These are phyloP conservation scores for Himalopsyche japonica DNA, from an alignment of 2,888 invertebrate genomes.

Conservation along the genomic window DNA sequence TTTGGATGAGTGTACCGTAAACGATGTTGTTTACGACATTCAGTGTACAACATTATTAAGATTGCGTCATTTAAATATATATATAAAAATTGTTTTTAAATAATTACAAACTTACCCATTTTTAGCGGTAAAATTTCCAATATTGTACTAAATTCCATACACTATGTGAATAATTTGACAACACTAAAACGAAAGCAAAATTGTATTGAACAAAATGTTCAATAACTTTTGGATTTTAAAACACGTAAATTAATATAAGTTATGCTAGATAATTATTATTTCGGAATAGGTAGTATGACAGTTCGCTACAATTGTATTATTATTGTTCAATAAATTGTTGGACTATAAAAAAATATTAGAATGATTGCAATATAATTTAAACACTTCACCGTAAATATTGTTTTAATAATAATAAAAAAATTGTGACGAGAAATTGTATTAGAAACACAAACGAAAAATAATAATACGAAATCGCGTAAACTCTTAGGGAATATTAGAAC, in stretches of 20 bases:
- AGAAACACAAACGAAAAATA: not conserved
- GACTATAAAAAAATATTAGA: not conserved
- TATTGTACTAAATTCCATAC: not conserved
- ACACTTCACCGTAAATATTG: not conserved
- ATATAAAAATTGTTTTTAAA: too few relatives aligned
- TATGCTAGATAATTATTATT: not conserved
- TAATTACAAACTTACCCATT: not conserved
- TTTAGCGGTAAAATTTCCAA: not conserved
- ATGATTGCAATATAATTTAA: not conserved
- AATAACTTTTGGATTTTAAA: not conserved
- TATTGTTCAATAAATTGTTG: not conserved
- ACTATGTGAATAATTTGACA: not conserved
- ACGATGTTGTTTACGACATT: too few relatives aligned
- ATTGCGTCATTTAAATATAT: too few relatives aligned
- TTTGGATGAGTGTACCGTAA: too few relatives aligned
- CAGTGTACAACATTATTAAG: too few relatives aligned
- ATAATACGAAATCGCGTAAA: slow-evolving; percentile 14
- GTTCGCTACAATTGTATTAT: not conserved
- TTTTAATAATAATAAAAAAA: not conserved
- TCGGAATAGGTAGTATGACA: not conserved
- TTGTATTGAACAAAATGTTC: not conserved
- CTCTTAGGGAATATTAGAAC: not conserved
- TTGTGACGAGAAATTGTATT: not conserved
- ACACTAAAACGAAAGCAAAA: not conserved
- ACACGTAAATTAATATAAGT: not conserved